Evolutionary conservation across 2,888 invertebrate species (phyloP), one percentile per base, ranked within the genome.

Genomic region (Cryptus armator): DNA sequence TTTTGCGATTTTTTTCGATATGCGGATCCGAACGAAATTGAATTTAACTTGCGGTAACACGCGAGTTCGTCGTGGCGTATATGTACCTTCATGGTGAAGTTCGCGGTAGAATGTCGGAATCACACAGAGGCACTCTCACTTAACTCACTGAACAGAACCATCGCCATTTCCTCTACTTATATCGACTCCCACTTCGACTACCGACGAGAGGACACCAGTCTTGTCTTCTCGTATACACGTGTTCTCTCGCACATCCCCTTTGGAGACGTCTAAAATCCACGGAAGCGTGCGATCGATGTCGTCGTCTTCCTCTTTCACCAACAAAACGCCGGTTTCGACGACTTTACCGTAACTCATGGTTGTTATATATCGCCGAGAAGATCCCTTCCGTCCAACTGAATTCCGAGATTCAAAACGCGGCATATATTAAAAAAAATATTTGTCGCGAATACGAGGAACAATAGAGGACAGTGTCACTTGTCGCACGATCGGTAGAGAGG

Each of bases 91-190:
- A 93, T 93, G 88, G 88, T 91, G 90, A 90, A 86, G 72, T 91
- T 91, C 91, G 91, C 90, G 89, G 90, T 91, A 89, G 89, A 90
- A 89, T 89, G 89, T 88, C 86, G 90, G 89, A 91, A 92, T 90
- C 91, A 89, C 92, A 92, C 90, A 92, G 37, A 37, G 90, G 92
- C 92, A 93, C 93, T 93, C 93, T 93, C 93, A 93, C 93, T 93
- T 89, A 92, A 93, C 92, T 91, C 90, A 93, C 93, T 93, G 92
- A 91, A 90, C 88, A 90, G 90, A 89, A 84, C 89, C 89, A 89
- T 88, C 88, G 89, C 88, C 89, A 91, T 91, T 91, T 92, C 91
- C 91, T 91, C 90, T 91, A 92, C 92, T 91, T 93, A 93, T 93
- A 93, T 90, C 86, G 87, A 88, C 92, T 92, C 93, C 93, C 93